Base-by-base conservation (phyloP, 2,797 vertebrate genomes). In the Gallinago solitaria region DNA sequence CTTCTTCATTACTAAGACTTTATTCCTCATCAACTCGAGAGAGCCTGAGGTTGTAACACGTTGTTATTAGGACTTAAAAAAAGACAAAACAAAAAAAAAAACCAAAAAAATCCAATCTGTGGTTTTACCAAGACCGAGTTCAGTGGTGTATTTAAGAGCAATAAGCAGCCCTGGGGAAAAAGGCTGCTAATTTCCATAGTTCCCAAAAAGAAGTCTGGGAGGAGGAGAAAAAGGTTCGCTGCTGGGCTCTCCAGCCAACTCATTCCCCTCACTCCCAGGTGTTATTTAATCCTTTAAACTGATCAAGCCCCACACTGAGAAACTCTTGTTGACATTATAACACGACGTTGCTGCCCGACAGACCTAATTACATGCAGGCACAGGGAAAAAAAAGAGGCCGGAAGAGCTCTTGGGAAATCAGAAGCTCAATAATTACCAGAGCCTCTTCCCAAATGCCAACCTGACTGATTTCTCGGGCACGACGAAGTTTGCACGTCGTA, bases 1-100 rank as follows among this genome's bases (percentile, higher is more conserved):
- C 86, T 54, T 96, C 93, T 93, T 94, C 92, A 84, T 91, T 91
- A 83, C 84, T 63, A 45, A 81, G 96, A 83, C 50, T 94, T 95
- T 93, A 93, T 75, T 93, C 56, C 76, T 93, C 81, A 96, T 87
- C 93, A 92, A 20, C 82, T 73, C 16, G 1, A 88, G 32, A 33
- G 76, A 90, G 76, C 82, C 73, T 83, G 76, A 75, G 57, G 73
- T 81, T 59, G 60, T 85, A 85, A 90, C 83, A 74, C 5, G 1
- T 9, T 51, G 63, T 54, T 78, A 87, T 71, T 69, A 87, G 76
- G 28, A 43, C 61, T 91, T 54, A 2, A 59, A 37, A 25, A 47
- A 47, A 37, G 37, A 37, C 37, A 47, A 43, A 43, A 43, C 6
- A 17, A 2, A 59, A 37, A 21, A 12, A 56, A 18, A 13, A 17